phyloP scores from a whole-genome alignment of 2,888 invertebrate genomes.

The Alloplasta piceator region DNA sequence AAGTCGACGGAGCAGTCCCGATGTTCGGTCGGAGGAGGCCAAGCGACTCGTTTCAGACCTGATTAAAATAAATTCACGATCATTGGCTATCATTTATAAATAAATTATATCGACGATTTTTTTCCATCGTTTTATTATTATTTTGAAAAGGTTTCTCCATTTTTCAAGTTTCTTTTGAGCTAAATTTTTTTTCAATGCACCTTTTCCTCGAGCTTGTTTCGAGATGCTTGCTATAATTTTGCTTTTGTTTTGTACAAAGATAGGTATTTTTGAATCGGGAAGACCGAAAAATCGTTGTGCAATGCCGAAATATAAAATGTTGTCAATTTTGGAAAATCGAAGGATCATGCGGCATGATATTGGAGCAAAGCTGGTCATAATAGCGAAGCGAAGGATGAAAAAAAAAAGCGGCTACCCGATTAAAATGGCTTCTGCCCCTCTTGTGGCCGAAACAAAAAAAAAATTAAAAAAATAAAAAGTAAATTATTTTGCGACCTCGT shows the following conservation, averaged over 20 bases:
- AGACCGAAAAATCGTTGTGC: neutral
- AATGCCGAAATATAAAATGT: neutral
- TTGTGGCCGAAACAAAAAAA: neutral
- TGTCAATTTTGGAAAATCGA: neutral
- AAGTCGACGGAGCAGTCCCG: slow-evolving; percentile 87
- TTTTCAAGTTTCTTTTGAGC: too few relatives aligned
- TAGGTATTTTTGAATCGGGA: neutral
- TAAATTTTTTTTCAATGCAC: too few relatives aligned
- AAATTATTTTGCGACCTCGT: slow-evolving; percentile 44
- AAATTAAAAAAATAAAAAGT: slow-evolving; percentile 7
- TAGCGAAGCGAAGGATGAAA: too few relatives aligned
- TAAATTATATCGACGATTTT: too few relatives aligned
- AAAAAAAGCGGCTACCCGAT: neutral
- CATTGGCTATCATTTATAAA: slow-evolving; percentile 29
- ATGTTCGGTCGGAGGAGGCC: slow-evolving; percentile 91
- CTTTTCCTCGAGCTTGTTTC: too few relatives aligned
- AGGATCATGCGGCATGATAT: too few relatives aligned
- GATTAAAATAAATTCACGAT: slow-evolving; percentile 81
- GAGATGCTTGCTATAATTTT: too few relatives aligned
- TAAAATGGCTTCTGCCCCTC: too few relatives aligned
- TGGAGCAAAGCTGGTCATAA: too few relatives aligned
- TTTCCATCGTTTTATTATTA: too few relatives aligned
- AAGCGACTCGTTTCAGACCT: slow-evolving; percentile 94
- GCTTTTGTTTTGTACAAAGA: neutral
- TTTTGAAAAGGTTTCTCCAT: too few relatives aligned